phyloP scores from a whole-genome alignment of 2,113 vertebrate species.

The Cromileptes altivelis region DNA sequence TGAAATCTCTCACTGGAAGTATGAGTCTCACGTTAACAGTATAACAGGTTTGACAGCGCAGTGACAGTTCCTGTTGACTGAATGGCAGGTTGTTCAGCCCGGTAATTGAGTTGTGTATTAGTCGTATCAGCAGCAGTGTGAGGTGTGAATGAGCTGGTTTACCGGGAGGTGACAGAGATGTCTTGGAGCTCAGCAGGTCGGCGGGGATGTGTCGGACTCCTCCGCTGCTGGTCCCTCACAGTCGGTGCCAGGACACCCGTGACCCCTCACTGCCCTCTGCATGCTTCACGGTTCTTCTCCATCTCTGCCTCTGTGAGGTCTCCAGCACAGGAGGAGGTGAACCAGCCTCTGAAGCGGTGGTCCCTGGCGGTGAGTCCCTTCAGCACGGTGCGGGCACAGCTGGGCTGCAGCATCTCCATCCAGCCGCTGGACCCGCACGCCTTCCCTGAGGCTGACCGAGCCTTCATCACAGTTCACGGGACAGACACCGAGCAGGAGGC shows the following conservation, averaged over 20 bases:
- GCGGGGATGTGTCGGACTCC: constrained; percentile 31
- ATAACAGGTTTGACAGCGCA: background rate
- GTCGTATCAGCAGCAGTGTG: background rate
- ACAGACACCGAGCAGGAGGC: constrained; percentile 40
- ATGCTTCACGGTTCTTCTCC: constrained; percentile 42
- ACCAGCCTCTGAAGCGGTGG: constrained; percentile 82
- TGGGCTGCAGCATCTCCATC: constrained; percentile 88
- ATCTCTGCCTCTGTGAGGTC: constrained; percentile 22
- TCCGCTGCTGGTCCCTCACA: constrained; percentile 39
- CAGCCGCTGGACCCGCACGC: constrained; percentile 86
- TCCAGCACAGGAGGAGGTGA: background rate
- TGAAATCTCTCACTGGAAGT: constrained; percentile 47
- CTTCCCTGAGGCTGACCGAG: constrained; percentile 85
- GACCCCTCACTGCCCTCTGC: constrained; percentile 1
- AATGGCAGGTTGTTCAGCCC: background rate
- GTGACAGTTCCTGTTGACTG: background rate
- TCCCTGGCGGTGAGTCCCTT: constrained; percentile 87
- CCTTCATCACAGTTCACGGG: constrained; percentile 83
- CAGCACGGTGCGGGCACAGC: constrained; percentile 82
- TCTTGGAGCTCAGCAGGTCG: constrained; percentile 46
- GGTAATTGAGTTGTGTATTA: background rate
- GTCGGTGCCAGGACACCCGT: background rate
- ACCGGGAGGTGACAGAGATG: constrained; percentile 34
- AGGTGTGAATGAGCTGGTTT: background rate
- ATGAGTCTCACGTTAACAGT: rapidly evolving